A percentile compares a stretch with the other conserved stretches of the same genome.
Evolutionary conservation across 2,113 vertebrate genomes (phyloP).

Genomic region (Geothlypis trichas): DNA sequence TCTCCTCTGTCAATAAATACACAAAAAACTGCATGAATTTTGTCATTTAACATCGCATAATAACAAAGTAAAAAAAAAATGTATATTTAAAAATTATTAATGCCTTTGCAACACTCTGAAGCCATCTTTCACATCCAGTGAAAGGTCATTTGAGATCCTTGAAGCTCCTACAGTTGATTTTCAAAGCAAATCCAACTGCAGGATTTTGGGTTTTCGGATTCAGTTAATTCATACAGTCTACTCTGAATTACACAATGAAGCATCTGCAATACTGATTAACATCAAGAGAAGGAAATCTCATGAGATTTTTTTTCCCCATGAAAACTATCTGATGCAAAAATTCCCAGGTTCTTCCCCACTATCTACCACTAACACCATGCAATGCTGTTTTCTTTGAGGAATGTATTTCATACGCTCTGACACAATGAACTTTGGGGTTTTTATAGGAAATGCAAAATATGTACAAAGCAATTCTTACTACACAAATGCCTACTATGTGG

Average conservation of each 20-base stretch:
- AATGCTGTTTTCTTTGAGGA: neutral
- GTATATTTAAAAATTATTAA: neutral
- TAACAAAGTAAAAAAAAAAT: neutral
- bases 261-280: neutral
- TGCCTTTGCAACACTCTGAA: neutral
- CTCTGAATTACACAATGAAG: neutral
- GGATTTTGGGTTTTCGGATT: neutral
- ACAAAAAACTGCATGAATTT: neutral
- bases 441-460: neutral
- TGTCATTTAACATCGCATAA: neutral
- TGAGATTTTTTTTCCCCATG: accelerated
- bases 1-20: constrained; percentile 81
- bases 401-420: neutral
- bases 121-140: neutral
- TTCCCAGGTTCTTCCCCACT: neutral
- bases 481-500: neutral
- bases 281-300: neutral
- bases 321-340: neutral
- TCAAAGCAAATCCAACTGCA: neutral
- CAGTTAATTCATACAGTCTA: neutral
- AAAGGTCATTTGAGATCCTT: neutral
- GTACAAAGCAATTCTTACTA: neutral
- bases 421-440: neutral
- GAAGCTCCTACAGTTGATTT: neutral
- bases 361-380: neutral